Base-by-base conservation (phyloP, 2,888 invertebrate species). In the Dyspetes luteomarginatus region DNA sequence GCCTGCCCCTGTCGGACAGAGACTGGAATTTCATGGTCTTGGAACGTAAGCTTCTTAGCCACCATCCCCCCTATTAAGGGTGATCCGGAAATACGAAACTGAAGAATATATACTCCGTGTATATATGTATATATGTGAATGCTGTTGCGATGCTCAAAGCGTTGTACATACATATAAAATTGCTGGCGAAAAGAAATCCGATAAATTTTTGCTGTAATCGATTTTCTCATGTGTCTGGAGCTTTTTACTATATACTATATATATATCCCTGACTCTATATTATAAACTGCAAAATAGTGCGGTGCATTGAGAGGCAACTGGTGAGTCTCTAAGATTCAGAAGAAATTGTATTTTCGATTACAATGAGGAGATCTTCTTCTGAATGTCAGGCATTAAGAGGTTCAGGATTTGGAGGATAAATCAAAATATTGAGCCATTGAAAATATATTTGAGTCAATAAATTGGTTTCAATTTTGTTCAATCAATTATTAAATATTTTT, bases 11-110 rank as follows among this genome's bases (percentile, higher is more conserved):
- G 28, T 62, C 73, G 26, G 41, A 65, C 73, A 62, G 60, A 62
- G 67, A 74, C 52, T 68, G 48, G 73, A 62, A 78, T 78, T 73
- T 68, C 73, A 68, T 67, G 71, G 77, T 77, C 65, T 28, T 52
- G 26, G 17, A 52, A 26, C 48, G 50, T 68, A 68, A 78, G 73
- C 78, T 73, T 68, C 78, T 64, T 73, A 68, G 78, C 58, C 28
- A 56, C 4, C 26, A 26, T 28, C 15, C 36, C 24, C 41, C 48
- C 17, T 30, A 19, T 30, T 22, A 24, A 43, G 60, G 52, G 45
- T 73, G 64, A 78, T 78, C 68, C 73, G 78, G 67, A 78, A 73
- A 73, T 68, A 64, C 73, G 68, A 62, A 78, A n/a, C 62, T 62
- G 22, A 62, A 55, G 65, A 62, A 67, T 72, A 67, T 30, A 24